phyloP scores from a whole-genome alignment of 1,140 invertebrate species.

The Aphelenchoides avenae region DNA sequence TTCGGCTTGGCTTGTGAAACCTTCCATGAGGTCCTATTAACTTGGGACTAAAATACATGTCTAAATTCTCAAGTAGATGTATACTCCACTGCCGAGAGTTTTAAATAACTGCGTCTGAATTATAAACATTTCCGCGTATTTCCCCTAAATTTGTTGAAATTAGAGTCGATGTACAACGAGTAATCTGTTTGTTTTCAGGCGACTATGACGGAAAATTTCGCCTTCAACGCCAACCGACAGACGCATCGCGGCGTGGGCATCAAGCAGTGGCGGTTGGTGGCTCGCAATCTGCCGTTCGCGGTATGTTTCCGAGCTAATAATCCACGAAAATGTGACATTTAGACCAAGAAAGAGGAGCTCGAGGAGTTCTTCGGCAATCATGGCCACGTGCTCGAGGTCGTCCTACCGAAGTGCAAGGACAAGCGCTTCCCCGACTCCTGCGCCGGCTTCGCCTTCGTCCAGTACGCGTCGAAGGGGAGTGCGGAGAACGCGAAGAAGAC shows the following conservation, averaged over 20 bases:
- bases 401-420: constrained; percentile 41
- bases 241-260: constrained; percentile 22
- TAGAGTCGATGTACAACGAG: too few relatives aligned
- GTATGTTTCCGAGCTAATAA: constrained; percentile 14
- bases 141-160: too few relatives aligned
- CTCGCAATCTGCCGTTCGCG: constrained; percentile 44
- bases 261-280: constrained; percentile 35
- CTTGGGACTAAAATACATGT: too few relatives aligned
- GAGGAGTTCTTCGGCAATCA: constrained; percentile 18
- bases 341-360: constrained; percentile 47
- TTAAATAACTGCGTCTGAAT: too few relatives aligned
- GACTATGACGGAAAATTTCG: too few relatives aligned
- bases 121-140: too few relatives aligned
- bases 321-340: constrained; percentile 15
- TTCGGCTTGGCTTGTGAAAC: too few relatives aligned
- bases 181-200: too few relatives aligned
- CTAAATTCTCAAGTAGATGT: too few relatives aligned
- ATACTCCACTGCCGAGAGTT: too few relatives aligned
- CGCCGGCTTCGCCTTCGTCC: constrained; percentile 48
- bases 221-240: too few relatives aligned
- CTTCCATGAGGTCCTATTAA: too few relatives aligned
- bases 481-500: constrained; percentile 32
- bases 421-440: constrained; percentile 42
- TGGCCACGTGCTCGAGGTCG: constrained; percentile 31
- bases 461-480: constrained; percentile 21